A percentile compares a stretch with the other conserved stretches of the same genome.
Evolutionary conservation across 2,113 vertebrate species (phyloP).

Genomic region (Synchiropus splendidus): DNA sequence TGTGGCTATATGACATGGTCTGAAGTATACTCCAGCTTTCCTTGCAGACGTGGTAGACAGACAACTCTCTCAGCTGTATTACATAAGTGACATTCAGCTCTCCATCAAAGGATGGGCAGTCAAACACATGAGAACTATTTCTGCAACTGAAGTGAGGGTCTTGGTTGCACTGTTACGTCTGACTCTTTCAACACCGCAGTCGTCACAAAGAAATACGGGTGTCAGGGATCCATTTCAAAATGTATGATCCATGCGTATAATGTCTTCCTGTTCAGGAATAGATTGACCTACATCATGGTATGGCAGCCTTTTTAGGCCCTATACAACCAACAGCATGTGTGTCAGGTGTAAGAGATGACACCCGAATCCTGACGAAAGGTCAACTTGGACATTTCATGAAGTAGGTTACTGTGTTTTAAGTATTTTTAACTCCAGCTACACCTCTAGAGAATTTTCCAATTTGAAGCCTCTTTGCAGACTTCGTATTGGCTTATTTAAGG

Average conservation of each 20-base stretch:
- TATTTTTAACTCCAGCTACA: background rate
- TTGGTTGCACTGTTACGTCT: background rate
- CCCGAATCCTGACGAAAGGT: constrained; percentile 9
- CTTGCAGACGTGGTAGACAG: no score
- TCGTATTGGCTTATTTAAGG: no score
- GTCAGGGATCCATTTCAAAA: constrained; percentile 4
- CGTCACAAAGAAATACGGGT: constrained; percentile 6
- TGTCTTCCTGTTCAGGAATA: constrained; percentile 23
- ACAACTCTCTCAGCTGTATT: background rate
- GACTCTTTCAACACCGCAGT: background rate
- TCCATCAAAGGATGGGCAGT: no score
- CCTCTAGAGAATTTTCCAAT: no score
- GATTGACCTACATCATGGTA: constrained; percentile 13
- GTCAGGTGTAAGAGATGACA: constrained; percentile 6
- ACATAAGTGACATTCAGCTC: background rate
- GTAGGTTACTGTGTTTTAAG: background rate
- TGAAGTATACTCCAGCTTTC: no score
- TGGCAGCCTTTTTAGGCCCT: constrained; percentile 13
- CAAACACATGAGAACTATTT: constrained; percentile 4
- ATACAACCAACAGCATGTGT: constrained; percentile 4
- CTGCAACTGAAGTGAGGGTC: background rate
- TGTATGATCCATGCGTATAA: constrained; percentile 5
- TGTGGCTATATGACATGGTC: no score
- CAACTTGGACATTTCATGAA: background rate
- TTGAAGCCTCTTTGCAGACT: no score